Conservation (phyloP, 2,888 invertebrate genomes). For the Sarcophaga caerulescens region DNA sequence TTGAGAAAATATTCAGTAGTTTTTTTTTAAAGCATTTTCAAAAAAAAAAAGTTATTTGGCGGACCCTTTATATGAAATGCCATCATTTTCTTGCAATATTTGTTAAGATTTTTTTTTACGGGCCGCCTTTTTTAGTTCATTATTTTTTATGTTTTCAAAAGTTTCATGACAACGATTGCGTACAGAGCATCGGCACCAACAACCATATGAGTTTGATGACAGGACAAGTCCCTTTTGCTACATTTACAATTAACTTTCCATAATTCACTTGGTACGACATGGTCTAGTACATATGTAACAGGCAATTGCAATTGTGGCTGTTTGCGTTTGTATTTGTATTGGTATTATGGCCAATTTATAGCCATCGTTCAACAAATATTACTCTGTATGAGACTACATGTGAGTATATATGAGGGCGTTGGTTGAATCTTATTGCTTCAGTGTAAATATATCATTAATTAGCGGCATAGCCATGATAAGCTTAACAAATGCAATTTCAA, state of each 20-base stretch:
- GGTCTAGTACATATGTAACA: conserved; percentile 42
- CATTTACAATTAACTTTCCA: conserved; percentile 62
- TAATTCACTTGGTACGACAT: conserved; percentile 44
- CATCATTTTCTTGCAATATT: conserved; percentile 49
- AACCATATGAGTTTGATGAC: conserved; percentile 29
- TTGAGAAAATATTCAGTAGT: too few species aligned
- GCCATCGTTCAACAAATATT: not conserved
- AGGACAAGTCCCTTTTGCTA: conserved; percentile 34
- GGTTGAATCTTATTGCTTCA: conserved; percentile 36
- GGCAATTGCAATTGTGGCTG: conserved; percentile 32
- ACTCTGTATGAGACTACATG: not conserved
- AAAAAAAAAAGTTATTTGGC: too few species aligned
- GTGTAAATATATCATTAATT: conserved; percentile 61
- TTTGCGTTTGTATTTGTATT: conserved; percentile 8
- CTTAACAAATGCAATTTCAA: conserved; percentile 49
- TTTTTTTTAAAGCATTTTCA: too few species aligned
- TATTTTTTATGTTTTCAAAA: conserved; percentile 30
- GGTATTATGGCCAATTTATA: not conserved
- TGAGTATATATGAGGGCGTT: conserved; percentile 27
- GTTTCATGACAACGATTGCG: not conserved
- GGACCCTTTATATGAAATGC: conserved; percentile 1
- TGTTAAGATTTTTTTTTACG: conserved; percentile 49
- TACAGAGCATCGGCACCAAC: not conserved
- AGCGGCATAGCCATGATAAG: conserved; percentile 43
- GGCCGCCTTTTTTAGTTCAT: conserved; percentile 28